Evolutionary conservation across 2,888 invertebrate genomes (phyloP).

Genomic region (Ernsta delagoae): DNA sequence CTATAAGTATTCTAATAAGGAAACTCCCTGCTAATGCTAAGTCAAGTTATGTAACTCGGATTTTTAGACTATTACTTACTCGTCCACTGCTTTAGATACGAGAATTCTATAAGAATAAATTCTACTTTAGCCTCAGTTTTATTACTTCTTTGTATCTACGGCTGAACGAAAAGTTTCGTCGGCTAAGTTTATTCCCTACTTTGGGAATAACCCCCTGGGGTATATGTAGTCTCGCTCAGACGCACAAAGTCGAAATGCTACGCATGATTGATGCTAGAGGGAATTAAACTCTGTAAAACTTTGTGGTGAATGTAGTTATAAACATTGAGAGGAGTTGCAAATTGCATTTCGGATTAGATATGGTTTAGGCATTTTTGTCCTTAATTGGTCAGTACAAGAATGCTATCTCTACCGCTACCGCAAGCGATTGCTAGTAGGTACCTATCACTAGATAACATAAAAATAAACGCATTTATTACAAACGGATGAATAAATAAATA

Average conservation of each 20-base stretch:
- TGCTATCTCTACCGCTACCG: too few relatives aligned
- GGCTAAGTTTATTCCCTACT: slow-evolving; percentile 14
- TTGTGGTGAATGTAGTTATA: slow-evolving; percentile 5
- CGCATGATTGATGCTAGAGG: slow-evolving; percentile 21
- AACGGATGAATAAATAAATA: too few relatives aligned
- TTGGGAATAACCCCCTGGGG: slow-evolving; percentile 14
- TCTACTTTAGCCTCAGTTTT: slow-evolving; percentile 1
- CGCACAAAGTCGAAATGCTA: slow-evolving; percentile 21
- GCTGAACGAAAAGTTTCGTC: slow-evolving; percentile 6
- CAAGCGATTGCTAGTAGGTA: too few relatives aligned
- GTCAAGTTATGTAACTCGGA: too few relatives aligned
- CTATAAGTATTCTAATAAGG: neutral
- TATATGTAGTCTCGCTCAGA: slow-evolving; percentile 1
- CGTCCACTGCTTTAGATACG: neutral
- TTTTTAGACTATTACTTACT: neutral
- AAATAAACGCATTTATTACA: too few relatives aligned
- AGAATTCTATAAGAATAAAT: neutral
- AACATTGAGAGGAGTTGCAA: slow-evolving; percentile 12
- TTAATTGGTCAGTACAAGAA: too few relatives aligned
- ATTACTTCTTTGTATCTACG: neutral
- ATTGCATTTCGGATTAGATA: slow-evolving; percentile 13
- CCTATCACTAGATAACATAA: too few relatives aligned
- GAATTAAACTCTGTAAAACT: slow-evolving; percentile 20
- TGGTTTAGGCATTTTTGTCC: neutral
- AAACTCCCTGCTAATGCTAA: too few relatives aligned